These are phyloP conservation scores for Penaeus monodon DNA, from an alignment of 2,888 invertebrate genomes.

Conservation along the genomic window DNA sequence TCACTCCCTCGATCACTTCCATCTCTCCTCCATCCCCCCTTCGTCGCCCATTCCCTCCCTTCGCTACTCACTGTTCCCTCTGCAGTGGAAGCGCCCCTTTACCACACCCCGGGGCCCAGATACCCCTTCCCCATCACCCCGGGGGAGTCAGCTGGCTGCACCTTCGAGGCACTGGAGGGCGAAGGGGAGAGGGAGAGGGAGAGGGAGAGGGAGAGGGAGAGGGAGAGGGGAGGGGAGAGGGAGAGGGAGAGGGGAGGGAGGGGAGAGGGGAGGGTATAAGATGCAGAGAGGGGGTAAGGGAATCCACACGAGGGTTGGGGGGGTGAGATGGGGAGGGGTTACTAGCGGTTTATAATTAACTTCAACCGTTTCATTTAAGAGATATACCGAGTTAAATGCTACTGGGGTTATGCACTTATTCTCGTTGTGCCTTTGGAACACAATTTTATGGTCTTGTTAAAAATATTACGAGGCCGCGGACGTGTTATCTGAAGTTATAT, in stretches of 20 bases:
- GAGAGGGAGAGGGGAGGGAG: neutral
- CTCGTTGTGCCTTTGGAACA: no score
- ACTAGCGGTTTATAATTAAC: no score
- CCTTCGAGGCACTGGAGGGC: neutral
- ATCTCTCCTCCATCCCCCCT: neutral
- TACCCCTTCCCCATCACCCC: no score
- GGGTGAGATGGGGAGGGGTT: no score
- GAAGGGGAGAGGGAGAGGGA: neutral
- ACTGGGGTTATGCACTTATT: no score
- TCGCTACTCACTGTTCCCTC: neutral
- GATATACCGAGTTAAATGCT: no score
- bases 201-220: neutral
- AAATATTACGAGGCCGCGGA: no score
- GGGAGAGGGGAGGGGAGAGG: neutral
- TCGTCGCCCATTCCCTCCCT: neutral
- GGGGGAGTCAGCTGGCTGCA: conserved; percentile 5
- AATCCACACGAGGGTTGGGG: no score
- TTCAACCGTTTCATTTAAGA: no score
- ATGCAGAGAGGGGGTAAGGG: neutral
- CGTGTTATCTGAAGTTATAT: no score
- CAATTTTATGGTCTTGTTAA: no score
- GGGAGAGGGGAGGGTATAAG: neutral
- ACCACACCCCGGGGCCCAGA: neutral
- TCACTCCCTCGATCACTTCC: neutral
- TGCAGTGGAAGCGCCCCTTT: neutral